These are phyloP conservation scores for Lepisosteus oculatus DNA, from an alignment of 2,113 vertebrate species.

Conservation along the genomic window DNA sequence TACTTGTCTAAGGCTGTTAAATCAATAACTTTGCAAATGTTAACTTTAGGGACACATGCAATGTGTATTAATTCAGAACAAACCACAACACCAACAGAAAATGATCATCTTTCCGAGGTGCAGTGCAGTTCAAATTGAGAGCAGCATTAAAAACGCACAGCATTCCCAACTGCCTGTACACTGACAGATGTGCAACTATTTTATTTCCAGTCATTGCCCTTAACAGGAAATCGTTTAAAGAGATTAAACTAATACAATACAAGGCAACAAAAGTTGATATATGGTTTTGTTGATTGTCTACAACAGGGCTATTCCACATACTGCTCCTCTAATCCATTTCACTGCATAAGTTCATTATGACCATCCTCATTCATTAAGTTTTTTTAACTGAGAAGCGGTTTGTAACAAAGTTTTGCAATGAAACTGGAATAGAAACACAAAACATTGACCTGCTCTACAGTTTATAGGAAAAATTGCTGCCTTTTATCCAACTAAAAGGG, in stretches of 20 bases:
- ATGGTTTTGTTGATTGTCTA: slow-evolving; percentile 39
- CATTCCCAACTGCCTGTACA: background rate
- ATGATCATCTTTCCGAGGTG: background rate
- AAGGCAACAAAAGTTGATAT: slow-evolving; percentile 49
- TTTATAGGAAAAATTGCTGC: too few relatives aligned
- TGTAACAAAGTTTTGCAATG: too few relatives aligned
- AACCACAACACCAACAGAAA: background rate
- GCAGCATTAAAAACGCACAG: slow-evolving; percentile 1
- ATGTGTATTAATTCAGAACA: background rate
- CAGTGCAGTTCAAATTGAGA: background rate
- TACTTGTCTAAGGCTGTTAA: slow-evolving; percentile 75
- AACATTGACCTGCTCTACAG: too few relatives aligned
- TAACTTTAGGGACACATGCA: slow-evolving; percentile 11
- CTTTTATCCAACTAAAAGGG: too few relatives aligned
- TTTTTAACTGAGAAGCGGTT: too few relatives aligned
- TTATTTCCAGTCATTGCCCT: slow-evolving; percentile 24
- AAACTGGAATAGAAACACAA: too few relatives aligned
- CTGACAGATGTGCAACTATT: slow-evolving; percentile 26
- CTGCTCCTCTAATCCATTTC: slow-evolving; percentile 44
- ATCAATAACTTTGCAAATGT: slow-evolving; percentile 58
- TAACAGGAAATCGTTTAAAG: slow-evolving; percentile 45
- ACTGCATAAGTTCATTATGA: slow-evolving; percentile 49
- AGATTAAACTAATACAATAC: slow-evolving; percentile 49
- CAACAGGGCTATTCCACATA: slow-evolving; percentile 28
- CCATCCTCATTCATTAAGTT: background rate